These are phyloP conservation scores for Paramuricea clavata DNA, from an alignment of 92 coral and sea anemone species.

Conservation along the genomic window DNA sequence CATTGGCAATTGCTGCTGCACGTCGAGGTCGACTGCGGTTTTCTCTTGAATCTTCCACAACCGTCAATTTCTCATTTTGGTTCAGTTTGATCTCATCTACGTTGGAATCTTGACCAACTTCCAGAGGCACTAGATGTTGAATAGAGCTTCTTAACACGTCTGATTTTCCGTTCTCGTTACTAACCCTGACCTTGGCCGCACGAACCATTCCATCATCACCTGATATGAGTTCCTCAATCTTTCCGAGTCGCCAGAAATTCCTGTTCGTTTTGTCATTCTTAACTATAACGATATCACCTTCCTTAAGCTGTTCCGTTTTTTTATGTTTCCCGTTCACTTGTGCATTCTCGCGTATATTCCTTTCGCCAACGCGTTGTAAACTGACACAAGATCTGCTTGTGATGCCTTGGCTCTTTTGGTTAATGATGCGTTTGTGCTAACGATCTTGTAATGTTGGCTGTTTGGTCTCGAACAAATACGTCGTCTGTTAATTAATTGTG, in stretches of 20 bases:
- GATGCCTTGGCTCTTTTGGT: too few species aligned
- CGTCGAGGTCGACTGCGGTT: not conserved
- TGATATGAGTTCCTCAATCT: not conserved
- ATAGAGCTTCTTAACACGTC: not conserved
- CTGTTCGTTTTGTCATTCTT: constrained; percentile 2
- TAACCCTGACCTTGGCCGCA: constrained; percentile 6
- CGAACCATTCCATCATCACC: not conserved
- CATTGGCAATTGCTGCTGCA: not conserved
- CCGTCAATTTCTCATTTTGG: too few species aligned
- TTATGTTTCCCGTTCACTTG: not conserved
- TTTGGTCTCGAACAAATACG: too few species aligned
- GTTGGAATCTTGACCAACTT: not conserved
- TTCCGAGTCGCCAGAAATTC: constrained; percentile 3
- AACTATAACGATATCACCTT: not conserved
- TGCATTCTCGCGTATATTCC: constrained; percentile 19
- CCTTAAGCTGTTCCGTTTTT: not conserved
- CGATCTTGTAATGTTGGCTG: too few species aligned
- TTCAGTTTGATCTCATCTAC: too few species aligned
- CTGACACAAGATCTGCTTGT: not conserved
- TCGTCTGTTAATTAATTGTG: not conserved
- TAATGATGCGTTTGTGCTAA: too few species aligned
- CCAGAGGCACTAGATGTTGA: not conserved
- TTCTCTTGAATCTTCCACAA: not conserved
- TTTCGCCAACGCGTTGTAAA: constrained; percentile 3
- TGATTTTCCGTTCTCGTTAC: not conserved